phyloP scores from a whole-genome alignment of 2,888 invertebrate genomes.

The Lithophane leautieri region DNA sequence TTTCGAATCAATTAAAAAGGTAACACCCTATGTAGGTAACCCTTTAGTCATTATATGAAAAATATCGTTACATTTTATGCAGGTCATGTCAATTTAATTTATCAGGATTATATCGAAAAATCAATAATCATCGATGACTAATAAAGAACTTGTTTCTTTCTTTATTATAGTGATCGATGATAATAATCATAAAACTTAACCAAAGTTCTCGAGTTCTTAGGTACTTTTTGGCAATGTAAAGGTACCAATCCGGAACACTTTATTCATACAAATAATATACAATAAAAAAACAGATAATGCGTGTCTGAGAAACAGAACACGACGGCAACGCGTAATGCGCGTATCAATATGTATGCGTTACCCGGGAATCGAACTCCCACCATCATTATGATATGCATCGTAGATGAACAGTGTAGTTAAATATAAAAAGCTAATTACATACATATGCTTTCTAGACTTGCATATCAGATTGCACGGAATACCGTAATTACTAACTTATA shows the following conservation, averaged over 20 bases:
- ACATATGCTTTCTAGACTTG: conserved; percentile 50
- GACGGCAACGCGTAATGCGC: conserved; percentile 65
- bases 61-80: neutral
- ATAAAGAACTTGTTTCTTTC: too few relatives aligned
- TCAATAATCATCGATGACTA: too few relatives aligned
- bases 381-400: conserved; percentile 58
- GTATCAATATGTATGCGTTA: conserved; percentile 69
- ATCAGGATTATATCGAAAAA: too few relatives aligned
- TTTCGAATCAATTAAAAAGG: conserved; percentile 40
- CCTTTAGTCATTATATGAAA: conserved; percentile 11
- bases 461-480: conserved; percentile 37
- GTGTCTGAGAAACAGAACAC: conserved; percentile 68
- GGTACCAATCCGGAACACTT: neutral
- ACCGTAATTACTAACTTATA: conserved; percentile 19
- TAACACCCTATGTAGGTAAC: conserved; percentile 38
- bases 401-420: conserved; percentile 38
- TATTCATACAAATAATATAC: neutral
- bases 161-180: too few relatives aligned
- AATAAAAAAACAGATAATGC: conserved; percentile 21
- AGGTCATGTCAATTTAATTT: neutral
- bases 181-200: too few relatives aligned
- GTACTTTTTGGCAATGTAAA: too few relatives aligned
- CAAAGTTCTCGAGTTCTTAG: too few relatives aligned
- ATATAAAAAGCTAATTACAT: conserved; percentile 48
- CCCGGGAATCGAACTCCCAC: conserved; percentile 68